Conservation (phyloP, 1,140 invertebrate species). For the Ceratina japonica region DNA sequence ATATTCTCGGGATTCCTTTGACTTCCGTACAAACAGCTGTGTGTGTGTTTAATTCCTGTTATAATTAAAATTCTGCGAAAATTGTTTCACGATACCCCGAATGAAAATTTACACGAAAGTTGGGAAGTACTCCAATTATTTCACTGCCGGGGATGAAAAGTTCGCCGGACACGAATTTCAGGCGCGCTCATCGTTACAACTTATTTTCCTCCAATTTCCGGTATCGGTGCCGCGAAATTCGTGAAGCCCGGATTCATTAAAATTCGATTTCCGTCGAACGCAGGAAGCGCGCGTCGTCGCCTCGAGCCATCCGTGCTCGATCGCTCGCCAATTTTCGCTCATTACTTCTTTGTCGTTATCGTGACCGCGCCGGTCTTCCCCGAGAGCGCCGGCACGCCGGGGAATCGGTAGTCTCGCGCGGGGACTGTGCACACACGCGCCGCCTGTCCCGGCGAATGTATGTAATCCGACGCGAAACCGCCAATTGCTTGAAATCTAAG, state of each 20-base stretch:
- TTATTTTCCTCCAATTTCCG: not conserved
- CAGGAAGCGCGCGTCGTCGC: not conserved
- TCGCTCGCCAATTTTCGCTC: slow-evolving; percentile 7
- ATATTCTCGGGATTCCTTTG: too few relatives aligned
- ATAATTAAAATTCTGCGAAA: too few relatives aligned
- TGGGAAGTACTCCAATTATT: not conserved
- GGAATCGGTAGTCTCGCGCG: not conserved
- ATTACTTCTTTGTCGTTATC: slow-evolving; percentile 13
- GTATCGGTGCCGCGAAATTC: not conserved
- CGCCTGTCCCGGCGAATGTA: not conserved
- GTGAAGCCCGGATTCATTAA: not conserved
- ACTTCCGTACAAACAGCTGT: too few relatives aligned
- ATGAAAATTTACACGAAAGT: too few relatives aligned
- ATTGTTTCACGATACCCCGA: too few relatives aligned
- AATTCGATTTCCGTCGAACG: not conserved
- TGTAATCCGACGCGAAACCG: slow-evolving; percentile 49
- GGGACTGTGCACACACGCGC: not conserved
- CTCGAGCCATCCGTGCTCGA: not conserved
- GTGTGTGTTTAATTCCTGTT: too few relatives aligned
- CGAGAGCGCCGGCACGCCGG: not conserved
- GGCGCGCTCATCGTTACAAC: not conserved
- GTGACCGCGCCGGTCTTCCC: not conserved
- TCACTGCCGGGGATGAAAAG: not conserved
- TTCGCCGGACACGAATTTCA: not conserved
- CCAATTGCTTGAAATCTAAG: slow-evolving; percentile 52